These are phyloP conservation scores for Panthera leo DNA, from an alignment of 2,113 vertebrate genomes.

Conservation along the genomic window DNA sequence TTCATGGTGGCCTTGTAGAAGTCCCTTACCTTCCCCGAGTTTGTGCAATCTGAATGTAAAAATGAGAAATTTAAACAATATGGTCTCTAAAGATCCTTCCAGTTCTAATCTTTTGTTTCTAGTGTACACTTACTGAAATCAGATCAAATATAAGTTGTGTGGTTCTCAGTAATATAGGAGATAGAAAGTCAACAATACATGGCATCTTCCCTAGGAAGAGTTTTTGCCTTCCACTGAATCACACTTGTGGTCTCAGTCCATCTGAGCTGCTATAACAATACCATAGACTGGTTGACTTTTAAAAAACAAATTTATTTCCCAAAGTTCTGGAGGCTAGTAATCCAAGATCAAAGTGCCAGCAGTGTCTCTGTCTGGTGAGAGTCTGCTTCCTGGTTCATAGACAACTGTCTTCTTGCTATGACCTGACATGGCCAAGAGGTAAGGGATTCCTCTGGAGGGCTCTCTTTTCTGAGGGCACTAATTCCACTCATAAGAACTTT, in stretches of 20 bases:
- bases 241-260: neutral
- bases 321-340: neutral
- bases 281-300: neutral
- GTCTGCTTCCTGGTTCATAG: neutral
- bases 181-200: neutral
- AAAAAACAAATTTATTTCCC: neutral
- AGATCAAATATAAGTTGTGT: neutral
- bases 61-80: neutral
- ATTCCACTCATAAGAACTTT: neutral
- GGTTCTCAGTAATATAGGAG: neutral
- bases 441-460: neutral
- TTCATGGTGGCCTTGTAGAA: neutral
- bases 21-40: neutral
- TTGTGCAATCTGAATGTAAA: neutral
- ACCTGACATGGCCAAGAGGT: neutral
- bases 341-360: neutral
- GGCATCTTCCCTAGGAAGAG: neutral
- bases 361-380: neutral
- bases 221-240: neutral
- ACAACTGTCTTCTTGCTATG: neutral
- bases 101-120: neutral
- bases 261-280: neutral
- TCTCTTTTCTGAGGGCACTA: neutral
- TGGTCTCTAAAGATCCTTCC: neutral
- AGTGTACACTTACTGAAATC: neutral